Base-by-base conservation (phyloP, 2,888 invertebrate genomes). In the Ptilodon capucinus region DNA sequence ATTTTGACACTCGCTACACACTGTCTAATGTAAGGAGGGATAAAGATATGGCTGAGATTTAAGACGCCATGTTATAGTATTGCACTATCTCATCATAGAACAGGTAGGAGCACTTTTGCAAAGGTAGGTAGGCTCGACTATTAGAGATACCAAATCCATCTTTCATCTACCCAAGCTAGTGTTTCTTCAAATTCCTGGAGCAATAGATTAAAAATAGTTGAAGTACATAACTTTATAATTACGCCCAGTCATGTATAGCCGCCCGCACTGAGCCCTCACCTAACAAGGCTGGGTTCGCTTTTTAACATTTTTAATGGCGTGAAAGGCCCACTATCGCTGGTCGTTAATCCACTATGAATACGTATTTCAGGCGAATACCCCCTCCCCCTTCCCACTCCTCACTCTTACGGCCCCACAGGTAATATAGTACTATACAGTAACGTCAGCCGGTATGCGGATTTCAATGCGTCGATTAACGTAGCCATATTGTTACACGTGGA, bases 301-400 rank as follows among this genome's bases (percentile, higher is more conserved):
- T 82, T 81, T 81, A 82, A 80, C 81, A 81, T 69, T 81, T 80
- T 79, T 79, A 83, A 83, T 83, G 81, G 81, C 55, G 77, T 72
- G 76, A 76, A 72, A 79, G 74, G 70, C 64, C 69, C 76, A 76
- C 81, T 81, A 80, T 78, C 78, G 78, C 51, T 44, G 68, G 68
- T 71, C 81, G 80, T 82, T 82, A 81, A 81, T 81, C 76, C 77
- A 71, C 68, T 66, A 69, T 77, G 75, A 76, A 76, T 74, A 68
- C 68, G 71, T 48, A 63, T 69, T 67, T 64, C 62, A 55, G 60
- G 48, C 48, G 54, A 58, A 41, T 59, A 51, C 35, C 43, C 48
- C 42, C 30, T 17, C 39, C 28, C 32, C 40, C 46, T 18, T 23
- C 17, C 30, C 44, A 28, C 13, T 35, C 6, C 39, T 0, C 14